Conservation (phyloP, 2,113 vertebrate genomes). For the Cnemophilus loriae region DNA sequence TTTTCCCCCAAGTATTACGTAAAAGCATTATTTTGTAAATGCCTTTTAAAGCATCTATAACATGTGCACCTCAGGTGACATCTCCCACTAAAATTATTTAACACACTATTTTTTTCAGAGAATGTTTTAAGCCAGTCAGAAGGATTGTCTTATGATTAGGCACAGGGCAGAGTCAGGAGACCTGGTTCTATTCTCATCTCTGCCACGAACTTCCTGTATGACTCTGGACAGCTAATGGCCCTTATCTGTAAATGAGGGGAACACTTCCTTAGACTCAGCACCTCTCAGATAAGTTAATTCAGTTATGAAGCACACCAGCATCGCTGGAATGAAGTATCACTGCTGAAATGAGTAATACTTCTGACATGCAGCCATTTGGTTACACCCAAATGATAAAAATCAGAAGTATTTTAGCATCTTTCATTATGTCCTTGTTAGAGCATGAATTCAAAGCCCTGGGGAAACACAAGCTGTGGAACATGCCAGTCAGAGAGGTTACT, state of each 20-base stretch:
- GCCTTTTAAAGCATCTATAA: neutral
- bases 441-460: constrained; percentile 40
- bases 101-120: neutral
- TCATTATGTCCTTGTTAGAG: constrained; percentile 21
- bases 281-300: neutral
- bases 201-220: neutral
- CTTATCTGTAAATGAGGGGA: neutral
- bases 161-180: constrained; percentile 41
- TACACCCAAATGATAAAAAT: constrained; percentile 47
- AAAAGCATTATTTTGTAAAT: neutral
- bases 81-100: neutral
- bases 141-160: constrained; percentile 26
- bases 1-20: neutral
- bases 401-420: constrained; percentile 7
- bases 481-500: constrained; percentile 20
- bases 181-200: constrained; percentile 21
- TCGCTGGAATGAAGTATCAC: neutral
- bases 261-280: neutral
- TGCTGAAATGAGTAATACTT: constrained; percentile 30
- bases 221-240: constrained; percentile 7
- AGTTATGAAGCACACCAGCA: neutral
- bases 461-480: neutral
- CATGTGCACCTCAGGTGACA: neutral
- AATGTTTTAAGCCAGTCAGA: neutral
- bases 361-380: constrained; percentile 32